Conservation (phyloP, 2,888 invertebrate species). For the Erebia aethiops region DNA sequence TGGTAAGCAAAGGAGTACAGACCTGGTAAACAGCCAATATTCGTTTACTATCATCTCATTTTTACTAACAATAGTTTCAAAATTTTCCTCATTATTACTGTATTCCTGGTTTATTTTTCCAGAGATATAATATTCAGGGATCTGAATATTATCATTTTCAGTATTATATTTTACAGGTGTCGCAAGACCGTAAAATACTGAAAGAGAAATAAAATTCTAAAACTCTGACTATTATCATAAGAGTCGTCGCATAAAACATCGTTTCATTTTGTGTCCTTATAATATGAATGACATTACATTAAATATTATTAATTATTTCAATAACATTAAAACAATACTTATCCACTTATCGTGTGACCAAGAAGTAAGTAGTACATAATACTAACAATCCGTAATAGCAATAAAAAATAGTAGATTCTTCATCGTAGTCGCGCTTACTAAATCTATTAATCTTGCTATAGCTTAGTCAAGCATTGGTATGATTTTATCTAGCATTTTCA, state of each 20-base stretch:
- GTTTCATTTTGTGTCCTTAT: not conserved
- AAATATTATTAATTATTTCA: too few relatives aligned
- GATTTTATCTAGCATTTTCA: not conserved
- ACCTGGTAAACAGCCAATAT: constrained; percentile 40
- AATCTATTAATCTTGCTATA: not conserved
- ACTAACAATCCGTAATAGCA: constrained; percentile 11
- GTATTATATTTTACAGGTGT: not conserved
- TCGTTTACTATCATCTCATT: constrained; percentile 30
- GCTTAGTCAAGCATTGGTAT: not conserved
- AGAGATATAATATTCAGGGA: not conserved
- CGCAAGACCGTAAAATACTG: not conserved
- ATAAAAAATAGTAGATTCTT: not conserved
- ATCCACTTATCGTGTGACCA: not conserved
- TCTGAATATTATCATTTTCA: not conserved
- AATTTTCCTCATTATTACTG: not conserved
- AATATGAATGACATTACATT: too few relatives aligned
- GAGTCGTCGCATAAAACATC: not conserved
- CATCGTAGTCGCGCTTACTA: not conserved
- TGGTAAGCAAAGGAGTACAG: not conserved
- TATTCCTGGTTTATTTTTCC: constrained; percentile 4
- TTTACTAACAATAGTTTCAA: constrained; percentile 11
- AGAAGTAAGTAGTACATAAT: not conserved
- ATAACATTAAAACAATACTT: not conserved
- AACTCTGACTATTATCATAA: not conserved
- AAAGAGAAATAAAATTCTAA: not conserved